phyloP scores from a whole-genome alignment of 2,113 vertebrate species.

The Agelaius tricolor region DNA sequence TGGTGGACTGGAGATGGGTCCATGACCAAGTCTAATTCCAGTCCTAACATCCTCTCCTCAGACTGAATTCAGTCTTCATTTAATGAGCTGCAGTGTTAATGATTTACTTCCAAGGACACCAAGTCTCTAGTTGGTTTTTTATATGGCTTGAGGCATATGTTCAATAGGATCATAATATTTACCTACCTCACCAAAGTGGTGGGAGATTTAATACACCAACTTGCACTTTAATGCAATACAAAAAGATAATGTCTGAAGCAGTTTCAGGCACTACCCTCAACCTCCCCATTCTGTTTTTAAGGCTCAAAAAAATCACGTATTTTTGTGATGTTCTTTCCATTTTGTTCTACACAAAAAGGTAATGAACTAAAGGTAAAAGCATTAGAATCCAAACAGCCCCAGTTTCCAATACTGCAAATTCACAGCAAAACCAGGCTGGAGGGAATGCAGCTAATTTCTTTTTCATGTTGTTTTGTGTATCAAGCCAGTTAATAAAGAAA shows the following conservation, averaged over 20 bases:
- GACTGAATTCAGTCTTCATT: neutral
- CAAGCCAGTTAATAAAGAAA: neutral
- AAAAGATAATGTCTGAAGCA: neutral
- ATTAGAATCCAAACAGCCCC: neutral
- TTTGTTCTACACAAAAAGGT: neutral
- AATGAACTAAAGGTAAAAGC: neutral
- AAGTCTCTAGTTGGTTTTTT: constrained; percentile 9
- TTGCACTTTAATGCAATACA: constrained; percentile 3
- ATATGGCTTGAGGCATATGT: constrained; percentile 32
- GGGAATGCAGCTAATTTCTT: neutral
- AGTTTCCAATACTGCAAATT: neutral
- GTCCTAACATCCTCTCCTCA: neutral
- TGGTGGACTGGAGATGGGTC: neutral
- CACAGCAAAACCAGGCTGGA: neutral
- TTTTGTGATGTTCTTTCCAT: neutral
- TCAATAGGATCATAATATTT: constrained; percentile 63
- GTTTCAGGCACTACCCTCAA: neutral
- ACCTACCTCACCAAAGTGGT: constrained; percentile 32
- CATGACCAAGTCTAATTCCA: neutral
- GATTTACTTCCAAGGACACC: neutral
- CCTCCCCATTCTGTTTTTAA: neutral
- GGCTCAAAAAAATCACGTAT: neutral
- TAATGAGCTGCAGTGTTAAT: constrained; percentile 39
- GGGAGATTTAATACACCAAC: neutral
- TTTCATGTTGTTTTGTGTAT: neutral